A percentile compares a stretch with the other conserved stretches of the same genome.
Conservation (phyloP, 2,888 invertebrate genomes). For the Ormyrus rosae region DNA sequence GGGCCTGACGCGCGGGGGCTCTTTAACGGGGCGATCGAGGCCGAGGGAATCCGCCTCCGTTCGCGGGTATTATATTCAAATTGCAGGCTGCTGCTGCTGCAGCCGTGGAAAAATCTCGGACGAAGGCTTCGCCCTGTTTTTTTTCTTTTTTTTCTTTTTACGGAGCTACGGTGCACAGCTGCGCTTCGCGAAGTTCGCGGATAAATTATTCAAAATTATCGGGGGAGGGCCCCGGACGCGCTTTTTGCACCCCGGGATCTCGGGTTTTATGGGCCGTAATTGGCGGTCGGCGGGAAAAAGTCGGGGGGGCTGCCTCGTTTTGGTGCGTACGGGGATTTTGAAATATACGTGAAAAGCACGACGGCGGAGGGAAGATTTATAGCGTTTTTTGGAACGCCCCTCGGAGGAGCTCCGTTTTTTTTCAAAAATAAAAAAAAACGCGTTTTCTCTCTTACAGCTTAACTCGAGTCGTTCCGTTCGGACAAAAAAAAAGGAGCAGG, state of each 20-base stretch:
- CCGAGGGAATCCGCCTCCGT: slow-evolving; percentile 16
- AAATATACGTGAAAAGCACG: not conserved
- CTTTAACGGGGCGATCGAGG: slow-evolving; percentile 9
- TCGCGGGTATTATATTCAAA: slow-evolving; percentile 26
- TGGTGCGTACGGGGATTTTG: not conserved
- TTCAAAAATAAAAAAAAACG: no score
- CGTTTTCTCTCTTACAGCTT: no score
- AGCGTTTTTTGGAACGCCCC: no score
- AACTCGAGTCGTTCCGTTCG: no score
- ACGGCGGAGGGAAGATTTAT: no score
- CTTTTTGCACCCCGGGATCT: not conserved
- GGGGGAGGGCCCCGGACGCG: not conserved
- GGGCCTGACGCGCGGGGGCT: slow-evolving; percentile 7
- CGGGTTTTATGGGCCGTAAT: not conserved
- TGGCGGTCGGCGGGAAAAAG: not conserved
- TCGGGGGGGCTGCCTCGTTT: not conserved
- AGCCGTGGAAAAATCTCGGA: slow-evolving; percentile 6
- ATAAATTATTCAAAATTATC: slow-evolving; percentile 26
- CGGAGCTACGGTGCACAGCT: not conserved
- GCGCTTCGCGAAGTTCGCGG: not conserved
- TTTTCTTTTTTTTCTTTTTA: not conserved
- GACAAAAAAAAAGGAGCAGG: no score
- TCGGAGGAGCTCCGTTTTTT: no score
- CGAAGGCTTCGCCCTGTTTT: not conserved
- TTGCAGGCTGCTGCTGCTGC: slow-evolving; percentile 27